Conservation (phyloP, 2,888 invertebrate species). For the Drosophila aldrichi region DNA sequence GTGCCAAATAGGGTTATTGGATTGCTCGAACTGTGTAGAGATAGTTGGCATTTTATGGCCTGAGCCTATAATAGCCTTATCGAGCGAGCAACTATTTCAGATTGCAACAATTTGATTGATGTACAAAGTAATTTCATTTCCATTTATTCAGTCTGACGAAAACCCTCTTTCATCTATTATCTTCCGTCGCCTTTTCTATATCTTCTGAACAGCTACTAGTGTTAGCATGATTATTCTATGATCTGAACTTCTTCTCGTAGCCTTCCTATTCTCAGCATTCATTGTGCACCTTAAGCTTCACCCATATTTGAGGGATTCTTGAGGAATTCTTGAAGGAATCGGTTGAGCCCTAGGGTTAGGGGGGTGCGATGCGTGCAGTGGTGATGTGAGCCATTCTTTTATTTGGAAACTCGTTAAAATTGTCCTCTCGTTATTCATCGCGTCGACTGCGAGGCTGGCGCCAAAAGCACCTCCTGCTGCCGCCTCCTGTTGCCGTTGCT, state of each 20-base stretch:
- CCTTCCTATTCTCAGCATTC: neutral
- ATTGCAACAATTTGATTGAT: neutral
- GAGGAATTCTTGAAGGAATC: neutral
- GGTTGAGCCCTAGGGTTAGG: neutral
- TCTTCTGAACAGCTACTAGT: neutral
- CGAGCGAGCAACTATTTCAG: neutral
- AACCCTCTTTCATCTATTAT: neutral
- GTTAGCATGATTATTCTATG: neutral
- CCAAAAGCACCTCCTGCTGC: slow-evolving; percentile 20
- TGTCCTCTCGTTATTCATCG: slow-evolving; percentile 50
- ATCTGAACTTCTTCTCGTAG: neutral
- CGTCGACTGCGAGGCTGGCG: slow-evolving; percentile 34
- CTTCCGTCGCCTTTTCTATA: neutral
- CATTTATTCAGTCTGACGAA: neutral
- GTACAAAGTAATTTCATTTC: neutral
- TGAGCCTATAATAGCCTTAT: neutral
- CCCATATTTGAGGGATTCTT: too few species aligned
- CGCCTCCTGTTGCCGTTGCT: slow-evolving; percentile 36
- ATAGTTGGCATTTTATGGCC: neutral
- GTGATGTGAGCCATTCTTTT: slow-evolving; percentile 25
- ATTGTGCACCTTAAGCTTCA: slow-evolving; percentile 12
- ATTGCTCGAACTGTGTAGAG: neutral
- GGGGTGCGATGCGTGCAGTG: neutral
- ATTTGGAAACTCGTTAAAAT: slow-evolving; percentile 57
- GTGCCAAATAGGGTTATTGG: neutral